These are phyloP conservation scores for Equus quagga DNA, from an alignment of 2,113 vertebrate species.

Conservation along the genomic window DNA sequence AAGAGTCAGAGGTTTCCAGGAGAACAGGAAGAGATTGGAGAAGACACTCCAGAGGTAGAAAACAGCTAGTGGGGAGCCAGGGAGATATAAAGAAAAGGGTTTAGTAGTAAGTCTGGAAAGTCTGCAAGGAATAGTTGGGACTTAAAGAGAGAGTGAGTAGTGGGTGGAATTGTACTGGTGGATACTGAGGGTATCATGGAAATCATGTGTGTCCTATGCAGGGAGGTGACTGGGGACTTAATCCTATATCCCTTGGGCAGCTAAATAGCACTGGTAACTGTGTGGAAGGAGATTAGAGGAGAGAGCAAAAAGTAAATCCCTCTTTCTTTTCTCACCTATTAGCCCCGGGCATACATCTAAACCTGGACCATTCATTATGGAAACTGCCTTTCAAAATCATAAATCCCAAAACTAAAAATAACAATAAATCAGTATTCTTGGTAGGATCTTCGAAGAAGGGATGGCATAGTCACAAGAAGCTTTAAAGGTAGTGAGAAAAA, in stretches of 20 bases:
- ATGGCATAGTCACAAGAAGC: not conserved
- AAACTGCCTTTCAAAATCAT: conserved; percentile 43
- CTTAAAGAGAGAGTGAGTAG: not conserved
- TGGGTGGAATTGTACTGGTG: not conserved
- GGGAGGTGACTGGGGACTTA: not conserved
- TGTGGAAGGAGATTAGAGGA: not conserved
- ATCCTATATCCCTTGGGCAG: not conserved
- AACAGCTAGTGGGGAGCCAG: not conserved
- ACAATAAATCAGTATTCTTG: not conserved
- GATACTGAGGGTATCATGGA: not conserved
- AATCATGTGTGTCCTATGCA: not conserved
- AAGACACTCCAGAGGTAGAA: not conserved
- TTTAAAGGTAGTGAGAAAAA: not conserved
- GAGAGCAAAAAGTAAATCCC: not conserved
- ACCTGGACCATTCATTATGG: not conserved
- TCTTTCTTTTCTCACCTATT: not conserved
- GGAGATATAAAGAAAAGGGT: not conserved
- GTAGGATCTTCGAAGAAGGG: not conserved
- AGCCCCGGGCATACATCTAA: not conserved
- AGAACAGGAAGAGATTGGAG: not conserved
- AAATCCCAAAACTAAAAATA: not conserved
- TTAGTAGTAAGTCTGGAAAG: not conserved
- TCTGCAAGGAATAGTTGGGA: not conserved
- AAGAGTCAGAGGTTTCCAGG: not conserved
- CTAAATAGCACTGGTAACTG: not conserved